Conservation (phyloP, 1,140 invertebrate species). For the Drosophila kanapiae region DNA sequence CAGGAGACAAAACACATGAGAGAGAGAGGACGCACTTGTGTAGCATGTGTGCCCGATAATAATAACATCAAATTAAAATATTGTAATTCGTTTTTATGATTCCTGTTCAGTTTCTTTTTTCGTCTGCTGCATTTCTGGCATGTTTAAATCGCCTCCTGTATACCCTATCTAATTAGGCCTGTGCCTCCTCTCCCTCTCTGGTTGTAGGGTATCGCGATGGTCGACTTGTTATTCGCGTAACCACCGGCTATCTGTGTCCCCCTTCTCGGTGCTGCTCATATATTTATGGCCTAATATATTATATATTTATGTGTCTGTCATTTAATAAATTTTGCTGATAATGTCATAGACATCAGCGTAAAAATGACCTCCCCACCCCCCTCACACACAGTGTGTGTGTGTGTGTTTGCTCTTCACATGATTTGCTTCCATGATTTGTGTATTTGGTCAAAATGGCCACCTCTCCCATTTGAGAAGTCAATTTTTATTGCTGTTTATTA, state of each 20-base stretch:
- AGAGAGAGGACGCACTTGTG: background rate
- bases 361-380: slow-evolving; percentile 48
- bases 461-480: slow-evolving; percentile 32
- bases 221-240: background rate
- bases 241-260: slow-evolving; percentile 12
- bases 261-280: slow-evolving; percentile 1
- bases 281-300: slow-evolving; percentile 68
- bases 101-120: background rate
- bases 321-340: slow-evolving; percentile 69
- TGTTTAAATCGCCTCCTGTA: background rate
- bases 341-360: slow-evolving; percentile 67
- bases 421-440: slow-evolving; percentile 56
- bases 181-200: too few species aligned
- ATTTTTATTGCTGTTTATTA: slow-evolving; percentile 54
- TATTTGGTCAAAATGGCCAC: slow-evolving; percentile 39
- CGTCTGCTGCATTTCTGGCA: background rate
- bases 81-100: slow-evolving; percentile 58
- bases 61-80: slow-evolving; percentile 67
- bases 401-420: slow-evolving; percentile 32
- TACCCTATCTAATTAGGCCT: slow-evolving; percentile 4
- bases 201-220: slow-evolving; percentile 6
- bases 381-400: background rate
- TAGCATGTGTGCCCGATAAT: slow-evolving; percentile 48
- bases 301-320: slow-evolving; percentile 69
- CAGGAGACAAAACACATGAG: background rate